A percentile compares a stretch with the other conserved stretches of the same genome.
phyloP scores from a whole-genome alignment of 1,140 invertebrate genomes.

The Leptopilina clavipes region DNA sequence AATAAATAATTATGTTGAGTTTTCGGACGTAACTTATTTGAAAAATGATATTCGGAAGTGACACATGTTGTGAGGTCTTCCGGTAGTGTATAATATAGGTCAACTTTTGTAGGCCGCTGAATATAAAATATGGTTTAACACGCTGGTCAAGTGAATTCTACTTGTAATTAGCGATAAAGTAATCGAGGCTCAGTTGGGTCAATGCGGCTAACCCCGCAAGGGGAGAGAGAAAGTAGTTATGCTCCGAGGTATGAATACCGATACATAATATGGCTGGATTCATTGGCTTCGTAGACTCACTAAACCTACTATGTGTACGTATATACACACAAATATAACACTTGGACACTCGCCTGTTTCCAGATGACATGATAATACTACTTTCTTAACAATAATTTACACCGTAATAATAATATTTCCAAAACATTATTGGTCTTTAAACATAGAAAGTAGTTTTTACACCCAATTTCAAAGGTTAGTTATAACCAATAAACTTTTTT shows the following conservation, averaged over 20 bases:
- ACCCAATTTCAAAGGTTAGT: slow-evolving; percentile 4
- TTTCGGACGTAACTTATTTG: no score
- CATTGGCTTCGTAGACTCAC: slow-evolving; percentile 50
- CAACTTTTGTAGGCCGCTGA: slow-evolving; percentile 41
- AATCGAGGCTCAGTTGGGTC: slow-evolving; percentile 60
- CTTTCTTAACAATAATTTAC: slow-evolving; percentile 24
- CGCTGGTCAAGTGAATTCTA: slow-evolving; percentile 53
- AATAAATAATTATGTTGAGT: no score
- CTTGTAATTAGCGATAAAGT: slow-evolving; percentile 65
- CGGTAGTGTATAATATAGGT: slow-evolving; percentile 1
- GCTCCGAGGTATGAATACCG: slow-evolving; percentile 54
- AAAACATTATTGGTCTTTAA: slow-evolving; percentile 18
- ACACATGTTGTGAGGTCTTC: neutral
- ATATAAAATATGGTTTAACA: slow-evolving; percentile 50
- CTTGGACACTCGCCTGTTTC: slow-evolving; percentile 41
- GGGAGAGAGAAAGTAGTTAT: slow-evolving; percentile 64
- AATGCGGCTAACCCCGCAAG: slow-evolving; percentile 57
- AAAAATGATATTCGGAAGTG: slow-evolving; percentile 4
- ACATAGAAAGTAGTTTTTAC: slow-evolving; percentile 8
- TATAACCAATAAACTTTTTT: slow-evolving; percentile 12
- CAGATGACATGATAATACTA: slow-evolving; percentile 28
- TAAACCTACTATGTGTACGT: neutral
- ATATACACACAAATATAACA: slow-evolving; percentile 39
- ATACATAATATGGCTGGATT: slow-evolving; percentile 51
- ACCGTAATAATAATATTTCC: neutral